phyloP scores from a whole-genome alignment of 2,113 vertebrate genomes.

The Phalacrocorax carbo region DNA sequence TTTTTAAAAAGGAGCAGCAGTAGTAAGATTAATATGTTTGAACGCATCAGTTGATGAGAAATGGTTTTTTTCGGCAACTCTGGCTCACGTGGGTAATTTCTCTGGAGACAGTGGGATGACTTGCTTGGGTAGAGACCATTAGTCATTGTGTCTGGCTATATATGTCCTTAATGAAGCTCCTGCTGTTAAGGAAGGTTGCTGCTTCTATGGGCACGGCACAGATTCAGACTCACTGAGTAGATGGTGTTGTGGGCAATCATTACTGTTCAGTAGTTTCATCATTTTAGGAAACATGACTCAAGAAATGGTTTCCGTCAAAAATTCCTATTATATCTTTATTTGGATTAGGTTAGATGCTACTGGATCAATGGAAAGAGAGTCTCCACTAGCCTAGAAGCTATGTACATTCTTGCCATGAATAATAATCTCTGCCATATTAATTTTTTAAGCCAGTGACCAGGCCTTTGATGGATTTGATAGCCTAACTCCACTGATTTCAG shows the following conservation, averaged over 20 bases:
- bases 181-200: background rate
- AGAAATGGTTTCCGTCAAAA: background rate
- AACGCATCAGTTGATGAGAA: slow-evolving; percentile 40
- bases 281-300: background rate
- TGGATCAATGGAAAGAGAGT: background rate
- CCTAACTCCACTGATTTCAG: background rate
- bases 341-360: background rate
- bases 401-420: background rate
- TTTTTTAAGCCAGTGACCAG: background rate
- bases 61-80: background rate
- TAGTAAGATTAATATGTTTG: slow-evolving; percentile 21
- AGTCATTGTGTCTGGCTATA: background rate
- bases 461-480: background rate
- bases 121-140: slow-evolving; percentile 9
- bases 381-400: background rate
- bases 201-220: background rate
- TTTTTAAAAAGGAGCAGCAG: background rate
- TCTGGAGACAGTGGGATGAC: slow-evolving; percentile 4
- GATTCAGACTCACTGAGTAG: background rate
- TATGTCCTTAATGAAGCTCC: background rate
- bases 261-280: background rate
- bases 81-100: background rate
- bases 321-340: background rate
- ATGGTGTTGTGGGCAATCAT: background rate
- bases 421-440: background rate